Conservation (phyloP, 2,888 invertebrate species). For the Eulithis testata region DNA sequence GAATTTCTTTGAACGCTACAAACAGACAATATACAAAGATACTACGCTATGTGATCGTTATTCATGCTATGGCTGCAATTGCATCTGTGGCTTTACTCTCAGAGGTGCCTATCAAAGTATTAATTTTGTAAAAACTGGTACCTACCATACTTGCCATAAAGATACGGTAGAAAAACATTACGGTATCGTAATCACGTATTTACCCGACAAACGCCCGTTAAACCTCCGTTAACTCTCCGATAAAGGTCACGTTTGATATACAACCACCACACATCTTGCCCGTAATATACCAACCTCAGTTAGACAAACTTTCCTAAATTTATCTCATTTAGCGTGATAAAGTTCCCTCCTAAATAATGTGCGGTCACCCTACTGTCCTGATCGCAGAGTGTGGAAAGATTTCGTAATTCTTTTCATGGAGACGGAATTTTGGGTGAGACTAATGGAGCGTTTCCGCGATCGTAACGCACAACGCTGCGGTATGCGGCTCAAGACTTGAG, state of each 20-base stretch:
- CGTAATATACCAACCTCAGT: conserved; percentile 27
- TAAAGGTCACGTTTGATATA: conserved; percentile 25
- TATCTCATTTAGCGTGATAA: conserved; percentile 36
- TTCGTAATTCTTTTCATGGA: background rate
- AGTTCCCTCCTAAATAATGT: conserved; percentile 27
- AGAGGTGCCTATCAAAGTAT: too few relatives aligned
- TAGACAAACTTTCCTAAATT: conserved; percentile 27
- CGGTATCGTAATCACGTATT: conserved; percentile 6
- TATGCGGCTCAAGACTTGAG: too few relatives aligned
- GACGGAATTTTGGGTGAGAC: background rate
- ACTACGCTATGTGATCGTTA: too few relatives aligned
- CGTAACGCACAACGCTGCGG: too few relatives aligned
- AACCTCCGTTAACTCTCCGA: conserved; percentile 7
- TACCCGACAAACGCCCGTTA: conserved; percentile 11
- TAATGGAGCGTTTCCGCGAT: too few relatives aligned
- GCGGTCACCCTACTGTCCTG: conserved; percentile 28
- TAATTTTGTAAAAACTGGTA: too few relatives aligned
- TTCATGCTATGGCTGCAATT: too few relatives aligned
- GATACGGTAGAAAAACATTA: conserved; percentile 1
- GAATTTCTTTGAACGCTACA: too few relatives aligned
- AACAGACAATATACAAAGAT: too few relatives aligned
- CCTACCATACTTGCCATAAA: background rate
- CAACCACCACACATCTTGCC: conserved; percentile 14
- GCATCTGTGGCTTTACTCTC: too few relatives aligned
- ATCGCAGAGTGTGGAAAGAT: conserved; percentile 6